Evolutionary conservation across 2,113 vertebrate genomes (phyloP), one percentile per base, ranked within the genome.

Genomic region (Kryptolebias marmoratus): DNA sequence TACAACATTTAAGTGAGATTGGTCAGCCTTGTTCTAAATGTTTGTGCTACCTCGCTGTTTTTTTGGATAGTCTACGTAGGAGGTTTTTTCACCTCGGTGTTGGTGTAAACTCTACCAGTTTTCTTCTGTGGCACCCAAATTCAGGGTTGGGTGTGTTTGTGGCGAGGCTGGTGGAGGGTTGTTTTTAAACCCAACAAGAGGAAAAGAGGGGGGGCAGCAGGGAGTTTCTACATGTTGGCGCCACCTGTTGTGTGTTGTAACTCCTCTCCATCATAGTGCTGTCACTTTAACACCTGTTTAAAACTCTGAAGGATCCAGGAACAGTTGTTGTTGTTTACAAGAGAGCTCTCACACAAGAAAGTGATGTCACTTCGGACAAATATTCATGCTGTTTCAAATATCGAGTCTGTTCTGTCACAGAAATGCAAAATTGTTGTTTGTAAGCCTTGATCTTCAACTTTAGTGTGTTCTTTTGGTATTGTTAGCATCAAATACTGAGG

Each of bases 161-260:
- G 45, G 50, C 44, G 49, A 49, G 18, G 10, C 18, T 22, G 5
- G 12, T 63, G 30, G 32, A 13, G 39, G 42, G 48, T 68, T 61
- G 65, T 74, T 86, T 87, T 88, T 86, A 80, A 87, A 83, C 77
- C 64, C 39, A 64, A 18, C 32, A 22, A 18, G 75, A 49, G 71
- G 60, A 49, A 32, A 42, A 28, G 0, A 0, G 0, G 12, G 0
- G 11, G 0, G 39, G 62, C 27, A 13, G 54, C n/a, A 7, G 57
- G 1, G 10, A 54, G 50, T 27, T 80, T 70, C 47, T 75, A 64
- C 74, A 75, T 80, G 49, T 32, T 44, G 1, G 36, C 53, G 1
- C 48, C 87, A 88, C 85, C 90, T 91, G 88, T 81, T 68, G 62
- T 16, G 47, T 75, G 65, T 55, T 64, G 71, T 79, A 81, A 83